Evolutionary conservation across 1,140 invertebrate genomes (phyloP).

Genomic region (Ceratina calcarata): DNA sequence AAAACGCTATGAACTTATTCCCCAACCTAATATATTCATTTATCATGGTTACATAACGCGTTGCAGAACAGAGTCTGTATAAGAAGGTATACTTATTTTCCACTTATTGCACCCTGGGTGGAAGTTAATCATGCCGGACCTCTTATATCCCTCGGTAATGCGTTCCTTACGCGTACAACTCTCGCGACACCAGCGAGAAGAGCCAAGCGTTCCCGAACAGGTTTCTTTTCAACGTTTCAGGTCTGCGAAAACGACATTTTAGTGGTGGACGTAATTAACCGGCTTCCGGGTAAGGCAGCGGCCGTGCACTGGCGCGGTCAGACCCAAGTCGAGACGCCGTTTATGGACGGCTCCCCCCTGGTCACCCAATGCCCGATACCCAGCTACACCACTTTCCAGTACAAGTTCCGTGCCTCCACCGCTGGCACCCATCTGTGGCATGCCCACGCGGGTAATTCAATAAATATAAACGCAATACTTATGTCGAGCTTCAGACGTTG

Average conservation of each 20-base stretch:
- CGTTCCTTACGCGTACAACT: too few relatives aligned
- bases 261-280: slow-evolving; percentile 91
- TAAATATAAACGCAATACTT: background rate
- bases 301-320: slow-evolving; percentile 93
- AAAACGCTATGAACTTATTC: too few relatives aligned
- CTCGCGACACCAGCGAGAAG: too few relatives aligned
- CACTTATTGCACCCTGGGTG: too few relatives aligned
- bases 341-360: slow-evolving; percentile 92
- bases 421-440: slow-evolving; percentile 89
- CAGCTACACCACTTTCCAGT: slow-evolving; percentile 90
- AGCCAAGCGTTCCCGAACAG: too few relatives aligned
- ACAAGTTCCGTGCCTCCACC: slow-evolving; percentile 87
- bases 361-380: slow-evolving; percentile 92
- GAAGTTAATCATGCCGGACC: too few relatives aligned
- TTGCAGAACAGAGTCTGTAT: too few relatives aligned
- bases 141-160: too few relatives aligned
- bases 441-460: slow-evolving; percentile 83
- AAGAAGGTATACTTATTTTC: too few relatives aligned
- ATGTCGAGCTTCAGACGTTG: too few relatives aligned
- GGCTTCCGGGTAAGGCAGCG: slow-evolving; percentile 85
- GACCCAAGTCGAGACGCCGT: slow-evolving; percentile 87
- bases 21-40: too few relatives aligned
- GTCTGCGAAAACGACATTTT: slow-evolving; percentile 93
- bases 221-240: slow-evolving; percentile 66
- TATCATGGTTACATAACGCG: background rate